Evolutionary conservation across 1,140 invertebrate species (phyloP), one percentile per base, ranked within the genome.

Genomic region (Danaus melanippus): DNA sequence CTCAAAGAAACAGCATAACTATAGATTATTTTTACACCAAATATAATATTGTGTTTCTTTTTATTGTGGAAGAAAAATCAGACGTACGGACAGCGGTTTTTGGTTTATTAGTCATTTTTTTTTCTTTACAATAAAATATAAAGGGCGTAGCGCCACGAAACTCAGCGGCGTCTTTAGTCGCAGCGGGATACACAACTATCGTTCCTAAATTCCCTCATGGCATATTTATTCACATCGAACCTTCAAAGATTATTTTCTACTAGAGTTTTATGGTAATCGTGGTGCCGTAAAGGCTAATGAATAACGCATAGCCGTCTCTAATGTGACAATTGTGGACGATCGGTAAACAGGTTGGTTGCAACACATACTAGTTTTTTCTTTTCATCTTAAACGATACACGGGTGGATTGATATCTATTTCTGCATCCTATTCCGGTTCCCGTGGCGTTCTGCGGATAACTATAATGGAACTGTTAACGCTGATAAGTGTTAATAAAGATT

Each of bases 251-350:
- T 84, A 85, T 83, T 81, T 80, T 85, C 78, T 80, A 85, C 78
- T 83, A 83, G 75, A 71, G 49, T 82, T 82, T 85, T 83, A 83
- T 83, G 82, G 68, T 85, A 83, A 85, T 82, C 73, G 67, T 46
- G 60, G 50, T 64, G 60, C 65, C 71, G 64, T 78, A 80, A 79
- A 67, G 66, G 67, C 76, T 81, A 85, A 85, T 82, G 79, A 82
- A 84, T 84, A 72, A 79, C 71, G 53, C 64, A 59, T 63, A 69
- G 69, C 50, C 62, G 56, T 43, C 50, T 59, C 65, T 74, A 76
- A 70, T 69, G 74, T 76, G 71, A 77, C 71, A 73, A 76, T 62
- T 58, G 60, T 61, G 66, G 54, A 53, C 53, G 66, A 32, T 46
- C 50, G 57, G 12, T 50, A 54, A 60, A 64, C 60, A 62, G 62